phyloP scores from a whole-genome alignment of 1,140 invertebrate species.

The Pogonomyrmex barbatus region DNA sequence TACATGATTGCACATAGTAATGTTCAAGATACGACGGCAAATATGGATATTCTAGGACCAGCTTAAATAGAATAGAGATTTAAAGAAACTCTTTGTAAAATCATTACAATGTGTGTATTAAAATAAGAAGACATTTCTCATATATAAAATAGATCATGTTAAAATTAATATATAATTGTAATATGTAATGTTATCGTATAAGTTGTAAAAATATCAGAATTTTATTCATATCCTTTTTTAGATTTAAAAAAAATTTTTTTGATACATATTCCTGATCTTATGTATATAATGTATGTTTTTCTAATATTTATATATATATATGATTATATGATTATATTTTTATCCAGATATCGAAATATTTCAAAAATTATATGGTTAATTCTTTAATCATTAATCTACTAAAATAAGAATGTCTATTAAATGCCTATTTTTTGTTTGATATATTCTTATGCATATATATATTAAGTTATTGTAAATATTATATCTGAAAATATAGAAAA shows the following conservation, averaged over 20 bases:
- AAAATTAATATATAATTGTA: slow-evolving; percentile 26
- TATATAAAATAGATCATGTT: slow-evolving; percentile 38
- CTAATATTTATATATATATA: not conserved
- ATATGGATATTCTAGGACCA: slow-evolving; percentile 77
- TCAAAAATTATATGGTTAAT: not conserved
- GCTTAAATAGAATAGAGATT: slow-evolving; percentile 48
- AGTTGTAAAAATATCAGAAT: not conserved
- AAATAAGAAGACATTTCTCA: not conserved
- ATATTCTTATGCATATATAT: not conserved
- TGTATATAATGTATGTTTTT: not conserved
- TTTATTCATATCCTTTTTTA: slow-evolving; percentile 3
- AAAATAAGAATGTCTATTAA: not conserved
- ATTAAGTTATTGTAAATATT: slow-evolving; percentile 24
- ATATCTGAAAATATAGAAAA: slow-evolving; percentile 1
- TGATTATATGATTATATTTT: not conserved
- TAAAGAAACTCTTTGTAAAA: not conserved
- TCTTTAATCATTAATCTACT: not conserved
- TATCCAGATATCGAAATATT: not conserved
- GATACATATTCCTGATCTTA: not conserved
- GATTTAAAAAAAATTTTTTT: not conserved
- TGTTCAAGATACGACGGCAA: slow-evolving; percentile 79
- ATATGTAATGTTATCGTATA: not conserved
- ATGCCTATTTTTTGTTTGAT: not conserved
- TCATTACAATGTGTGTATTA: not conserved
- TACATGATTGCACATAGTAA: slow-evolving; percentile 87